Evolutionary conservation across 1,140 invertebrate species (phyloP).

Genomic region (Globodera ellingtonae): DNA sequence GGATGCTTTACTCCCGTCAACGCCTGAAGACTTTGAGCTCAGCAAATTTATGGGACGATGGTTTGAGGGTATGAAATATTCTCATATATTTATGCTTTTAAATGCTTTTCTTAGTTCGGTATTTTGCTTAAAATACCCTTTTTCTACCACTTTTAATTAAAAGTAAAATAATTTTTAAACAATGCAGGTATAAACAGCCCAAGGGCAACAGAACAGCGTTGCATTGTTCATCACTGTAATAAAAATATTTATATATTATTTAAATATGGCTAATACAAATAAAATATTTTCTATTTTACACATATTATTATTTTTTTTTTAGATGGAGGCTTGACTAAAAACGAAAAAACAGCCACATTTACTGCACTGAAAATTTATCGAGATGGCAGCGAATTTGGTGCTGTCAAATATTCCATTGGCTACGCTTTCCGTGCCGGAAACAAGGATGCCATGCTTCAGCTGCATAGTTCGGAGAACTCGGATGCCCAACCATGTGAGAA

Average conservation of each 20-base stretch:
- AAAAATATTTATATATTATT: not conserved
- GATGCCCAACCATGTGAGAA: slow-evolving; percentile 64
- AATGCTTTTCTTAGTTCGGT: too few species aligned
- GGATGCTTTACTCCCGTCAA: slow-evolving; percentile 51
- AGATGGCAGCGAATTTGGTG: slow-evolving; percentile 63
- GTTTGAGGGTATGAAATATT: slow-evolving; percentile 39
- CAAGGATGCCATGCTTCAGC: slow-evolving; percentile 65
- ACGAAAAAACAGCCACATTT: slow-evolving; percentile 65
- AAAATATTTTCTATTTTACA: not conserved
- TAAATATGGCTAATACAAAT: not conserved
- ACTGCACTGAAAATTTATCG: slow-evolving; percentile 65
- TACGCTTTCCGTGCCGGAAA: slow-evolving; percentile 66
- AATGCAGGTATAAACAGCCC: slow-evolving; percentile 61
- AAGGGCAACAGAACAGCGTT: slow-evolving; percentile 63
- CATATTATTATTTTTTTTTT: not conserved
- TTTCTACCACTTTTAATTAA: not conserved
- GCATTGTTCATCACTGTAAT: slow-evolving; percentile 65
- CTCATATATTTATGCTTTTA: not conserved
- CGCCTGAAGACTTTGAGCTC: slow-evolving; percentile 63
- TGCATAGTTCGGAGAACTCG: slow-evolving; percentile 61
- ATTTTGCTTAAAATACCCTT: too few species aligned
- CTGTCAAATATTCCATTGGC: slow-evolving; percentile 63
- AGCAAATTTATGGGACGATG: slow-evolving; percentile 65
- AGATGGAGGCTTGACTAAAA: slow-evolving; percentile 56
- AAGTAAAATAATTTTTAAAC: not conserved